phyloP scores from a whole-genome alignment of 2,888 invertebrate species.

The Thymelicus sylvestris region DNA sequence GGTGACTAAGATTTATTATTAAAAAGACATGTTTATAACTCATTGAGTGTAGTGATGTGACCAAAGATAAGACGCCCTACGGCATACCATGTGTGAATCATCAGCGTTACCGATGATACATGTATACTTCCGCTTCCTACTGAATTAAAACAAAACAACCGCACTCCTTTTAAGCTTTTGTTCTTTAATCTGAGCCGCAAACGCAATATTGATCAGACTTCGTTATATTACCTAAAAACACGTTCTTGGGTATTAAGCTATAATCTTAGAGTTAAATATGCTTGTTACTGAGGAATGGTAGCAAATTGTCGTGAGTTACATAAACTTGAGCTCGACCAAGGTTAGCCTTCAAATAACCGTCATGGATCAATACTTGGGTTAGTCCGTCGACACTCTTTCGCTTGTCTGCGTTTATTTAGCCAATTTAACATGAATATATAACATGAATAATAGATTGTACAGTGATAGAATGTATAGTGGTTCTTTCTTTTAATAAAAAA shows the following conservation, averaged over 20 bases:
- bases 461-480: neutral
- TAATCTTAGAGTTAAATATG: neutral
- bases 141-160: neutral
- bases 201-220: neutral
- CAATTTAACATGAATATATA: slow-evolving; percentile 3
- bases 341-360: slow-evolving; percentile 34
- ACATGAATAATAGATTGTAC: neutral
- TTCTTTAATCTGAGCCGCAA: too few species aligned
- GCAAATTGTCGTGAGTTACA: slow-evolving; percentile 15
- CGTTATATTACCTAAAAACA: neutral
- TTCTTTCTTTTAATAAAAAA: neutral
- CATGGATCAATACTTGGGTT: slow-evolving; percentile 36
- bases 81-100: neutral
- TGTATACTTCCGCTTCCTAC: slow-evolving; percentile 1
- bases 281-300: neutral
- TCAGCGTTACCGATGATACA: slow-evolving; percentile 6
- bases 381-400: slow-evolving; percentile 25
- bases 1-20: neutral
- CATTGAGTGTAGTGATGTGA: neutral
- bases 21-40: neutral
- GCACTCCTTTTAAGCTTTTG: too few species aligned
- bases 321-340: slow-evolving; percentile 30
- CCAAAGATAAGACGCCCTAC: neutral
- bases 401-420: slow-evolving; percentile 15
- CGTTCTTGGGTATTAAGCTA: neutral